phyloP scores from a whole-genome alignment of 1,140 invertebrate species.

The Bacillus rossius region DNA sequence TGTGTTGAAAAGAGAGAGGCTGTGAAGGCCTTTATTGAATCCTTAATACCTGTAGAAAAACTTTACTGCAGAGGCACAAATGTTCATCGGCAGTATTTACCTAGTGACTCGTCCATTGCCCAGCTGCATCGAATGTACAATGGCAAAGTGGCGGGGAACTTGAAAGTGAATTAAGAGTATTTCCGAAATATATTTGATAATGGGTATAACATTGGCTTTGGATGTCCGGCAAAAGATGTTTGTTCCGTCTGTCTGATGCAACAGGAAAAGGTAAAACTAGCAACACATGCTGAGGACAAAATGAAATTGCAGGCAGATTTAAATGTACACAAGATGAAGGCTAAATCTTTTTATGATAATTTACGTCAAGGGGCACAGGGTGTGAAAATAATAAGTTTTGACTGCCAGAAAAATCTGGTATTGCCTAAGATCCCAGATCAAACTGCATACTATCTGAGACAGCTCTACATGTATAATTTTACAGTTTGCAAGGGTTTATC shows the following conservation, averaged over 20 bases:
- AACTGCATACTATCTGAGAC: slow-evolving; percentile 17
- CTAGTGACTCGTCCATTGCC: no score
- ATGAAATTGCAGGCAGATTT: slow-evolving; percentile 3
- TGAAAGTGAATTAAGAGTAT: no score
- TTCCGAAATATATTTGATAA: slow-evolving; percentile 6
- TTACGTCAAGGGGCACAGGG: slow-evolving; percentile 4
- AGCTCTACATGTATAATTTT: slow-evolving; percentile 19
- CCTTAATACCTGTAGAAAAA: no score
- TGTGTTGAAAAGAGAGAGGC: no score
- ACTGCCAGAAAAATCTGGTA: slow-evolving; percentile 17
- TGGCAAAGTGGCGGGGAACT: no score
- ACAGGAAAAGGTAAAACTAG: slow-evolving; percentile 5
- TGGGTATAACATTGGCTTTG: slow-evolving; percentile 10
- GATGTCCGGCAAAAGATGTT: no score
- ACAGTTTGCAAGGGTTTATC: slow-evolving; percentile 13
- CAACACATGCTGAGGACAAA: slow-evolving; percentile 7
- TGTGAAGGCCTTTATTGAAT: no score
- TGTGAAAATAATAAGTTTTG: slow-evolving; percentile 11
- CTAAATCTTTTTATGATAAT: slow-evolving; percentile 13
- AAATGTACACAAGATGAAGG: neutral
- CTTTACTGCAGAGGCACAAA: no score
- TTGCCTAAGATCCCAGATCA: slow-evolving; percentile 19
- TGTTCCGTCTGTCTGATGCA: no score
- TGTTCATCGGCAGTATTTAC: no score
- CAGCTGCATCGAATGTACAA: no score